A percentile compares a stretch with the other conserved stretches of the same genome.
Evolutionary conservation across 2,888 invertebrate species (phyloP).

Genomic region (Cremastinae sp.): DNA sequence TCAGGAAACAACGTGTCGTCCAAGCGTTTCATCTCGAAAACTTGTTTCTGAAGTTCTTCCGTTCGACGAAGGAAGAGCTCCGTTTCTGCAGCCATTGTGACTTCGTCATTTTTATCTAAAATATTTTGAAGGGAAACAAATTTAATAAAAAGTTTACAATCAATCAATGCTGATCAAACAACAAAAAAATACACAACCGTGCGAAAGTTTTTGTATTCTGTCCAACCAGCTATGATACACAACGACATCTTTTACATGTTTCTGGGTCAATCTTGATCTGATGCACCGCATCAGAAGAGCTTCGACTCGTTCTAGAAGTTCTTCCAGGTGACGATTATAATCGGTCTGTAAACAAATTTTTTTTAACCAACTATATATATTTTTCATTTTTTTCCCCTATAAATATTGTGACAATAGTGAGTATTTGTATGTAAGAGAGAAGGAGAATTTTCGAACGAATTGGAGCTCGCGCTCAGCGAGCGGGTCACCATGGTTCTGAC

Average conservation of each 20-base stretch:
- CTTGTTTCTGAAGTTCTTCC: slow-evolving; percentile 74
- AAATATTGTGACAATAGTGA: background rate
- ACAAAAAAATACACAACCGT: slow-evolving; percentile 67
- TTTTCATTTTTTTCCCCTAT: no score
- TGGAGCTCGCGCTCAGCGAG: no score
- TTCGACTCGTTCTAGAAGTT: slow-evolving; percentile 83
- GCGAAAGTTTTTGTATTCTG: slow-evolving; percentile 68
- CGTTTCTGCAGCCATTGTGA: slow-evolving; percentile 80
- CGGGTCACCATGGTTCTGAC: no score
- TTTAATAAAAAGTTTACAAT: background rate
- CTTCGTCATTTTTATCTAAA: slow-evolving; percentile 64
- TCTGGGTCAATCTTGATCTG: slow-evolving; percentile 74
- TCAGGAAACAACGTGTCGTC: slow-evolving; percentile 52
- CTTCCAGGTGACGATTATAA: slow-evolving; percentile 88
- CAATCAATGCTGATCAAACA: slow-evolving; percentile 11
- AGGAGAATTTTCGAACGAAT: no score
- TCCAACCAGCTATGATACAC: slow-evolving; percentile 72
- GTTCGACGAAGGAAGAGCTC: slow-evolving; percentile 79
- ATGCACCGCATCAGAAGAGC: slow-evolving; percentile 81
- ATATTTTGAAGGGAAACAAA: slow-evolving; percentile 6
- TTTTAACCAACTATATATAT: no score
- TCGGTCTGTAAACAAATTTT: slow-evolving; percentile 82
- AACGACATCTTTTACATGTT: slow-evolving; percentile 67
- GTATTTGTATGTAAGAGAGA: no score
- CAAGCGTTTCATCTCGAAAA: slow-evolving; percentile 69